Percentiles rank a stretch among this genome's conserved stretches.
These are phyloP conservation scores for Lipotes vexillifer DNA, from an alignment of 2,113 vertebrate species.

Conservation along the genomic window DNA sequence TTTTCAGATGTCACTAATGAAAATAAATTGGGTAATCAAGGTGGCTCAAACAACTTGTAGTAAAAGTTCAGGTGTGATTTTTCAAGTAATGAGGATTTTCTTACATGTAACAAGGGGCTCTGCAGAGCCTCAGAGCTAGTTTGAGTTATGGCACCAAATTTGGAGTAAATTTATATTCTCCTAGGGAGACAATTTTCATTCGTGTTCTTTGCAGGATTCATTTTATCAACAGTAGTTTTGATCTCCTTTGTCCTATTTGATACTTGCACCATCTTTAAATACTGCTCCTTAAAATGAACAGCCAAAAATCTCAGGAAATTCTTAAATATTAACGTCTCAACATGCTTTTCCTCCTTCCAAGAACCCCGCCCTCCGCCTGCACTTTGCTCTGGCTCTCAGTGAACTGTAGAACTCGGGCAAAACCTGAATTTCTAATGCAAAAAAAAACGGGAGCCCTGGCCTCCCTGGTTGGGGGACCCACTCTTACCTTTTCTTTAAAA, in stretches of 20 bases:
- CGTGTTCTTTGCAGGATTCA: background rate
- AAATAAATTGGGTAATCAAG: slow-evolving; percentile 42
- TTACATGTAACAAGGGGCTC: background rate
- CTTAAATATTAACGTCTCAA: background rate
- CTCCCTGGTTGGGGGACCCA: background rate
- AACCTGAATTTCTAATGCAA: background rate
- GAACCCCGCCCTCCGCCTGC: background rate
- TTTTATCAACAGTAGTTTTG: background rate
- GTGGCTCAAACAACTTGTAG: background rate
- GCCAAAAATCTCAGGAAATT: background rate
- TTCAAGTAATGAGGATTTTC: slow-evolving; percentile 30
- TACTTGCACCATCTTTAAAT: background rate
- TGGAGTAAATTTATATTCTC: background rate
- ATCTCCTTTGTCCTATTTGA: background rate
- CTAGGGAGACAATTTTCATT: background rate
- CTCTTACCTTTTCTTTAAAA: background rate
- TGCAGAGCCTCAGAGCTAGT: background rate
- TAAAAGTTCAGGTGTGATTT: slow-evolving; percentile 24
- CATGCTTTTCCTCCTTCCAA: background rate
- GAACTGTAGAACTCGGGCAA: background rate
- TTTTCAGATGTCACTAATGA: slow-evolving; percentile 56
- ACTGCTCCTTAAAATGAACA: background rate
- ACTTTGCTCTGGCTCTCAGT: background rate
- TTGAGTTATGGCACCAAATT: background rate
- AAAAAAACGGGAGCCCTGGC: background rate